Conservation (phyloP, 2,888 invertebrate species). For the Tinea trinotella region DNA sequence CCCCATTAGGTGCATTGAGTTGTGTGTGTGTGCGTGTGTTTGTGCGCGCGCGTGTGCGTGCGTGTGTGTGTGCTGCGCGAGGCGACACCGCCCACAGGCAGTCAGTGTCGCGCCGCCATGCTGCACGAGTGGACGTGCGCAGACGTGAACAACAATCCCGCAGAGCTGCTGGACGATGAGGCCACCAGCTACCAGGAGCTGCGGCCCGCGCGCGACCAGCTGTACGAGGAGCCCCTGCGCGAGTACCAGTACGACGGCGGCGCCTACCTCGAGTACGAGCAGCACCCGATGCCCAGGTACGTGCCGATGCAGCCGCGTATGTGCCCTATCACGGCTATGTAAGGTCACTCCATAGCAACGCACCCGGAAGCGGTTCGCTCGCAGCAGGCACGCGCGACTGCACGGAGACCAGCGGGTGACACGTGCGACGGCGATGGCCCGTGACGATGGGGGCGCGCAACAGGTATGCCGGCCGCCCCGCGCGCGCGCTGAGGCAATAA, state of each 20-base stretch:
- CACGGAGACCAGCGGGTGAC: not conserved
- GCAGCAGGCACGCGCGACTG: too few relatives aligned
- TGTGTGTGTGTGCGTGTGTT: too few relatives aligned
- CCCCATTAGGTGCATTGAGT: not conserved
- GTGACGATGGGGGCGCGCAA: not conserved
- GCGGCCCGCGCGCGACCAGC: constrained; percentile 1
- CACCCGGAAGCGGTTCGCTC: too few relatives aligned
- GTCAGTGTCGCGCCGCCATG: not conserved
- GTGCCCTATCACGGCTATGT: too few relatives aligned
- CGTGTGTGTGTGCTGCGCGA: not conserved
- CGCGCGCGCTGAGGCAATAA: not conserved
- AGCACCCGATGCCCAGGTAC: not conserved
- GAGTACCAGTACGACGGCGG: not conserved
- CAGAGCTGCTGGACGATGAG: constrained; percentile 2
- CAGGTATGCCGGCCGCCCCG: not conserved
- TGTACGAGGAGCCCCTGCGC: not conserved
- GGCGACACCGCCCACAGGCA: not conserved
- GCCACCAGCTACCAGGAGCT: constrained; percentile 8
- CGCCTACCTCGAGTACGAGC: constrained; percentile 8
- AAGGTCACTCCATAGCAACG: not conserved
- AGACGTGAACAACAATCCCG: not conserved
- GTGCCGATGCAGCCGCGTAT: not conserved
- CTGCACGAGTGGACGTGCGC: not conserved
- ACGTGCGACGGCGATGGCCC: not conserved
- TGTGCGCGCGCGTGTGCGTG: not conserved